Conservation (phyloP, 2,888 invertebrate genomes). For the Dorcus hopei region DNA sequence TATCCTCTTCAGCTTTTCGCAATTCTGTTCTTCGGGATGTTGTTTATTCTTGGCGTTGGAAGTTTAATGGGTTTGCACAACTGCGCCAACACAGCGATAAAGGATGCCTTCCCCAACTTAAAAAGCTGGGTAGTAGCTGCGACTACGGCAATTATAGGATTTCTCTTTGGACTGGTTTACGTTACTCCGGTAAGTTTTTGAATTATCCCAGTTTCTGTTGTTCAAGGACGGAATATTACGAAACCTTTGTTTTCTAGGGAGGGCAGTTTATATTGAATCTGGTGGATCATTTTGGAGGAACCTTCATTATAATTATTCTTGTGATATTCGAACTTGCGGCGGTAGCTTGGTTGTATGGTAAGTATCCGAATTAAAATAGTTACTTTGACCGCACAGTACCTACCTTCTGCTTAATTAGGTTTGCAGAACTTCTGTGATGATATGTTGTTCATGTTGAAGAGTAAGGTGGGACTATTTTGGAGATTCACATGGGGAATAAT, state of each 20-base stretch:
- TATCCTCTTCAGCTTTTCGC: slow-evolving; percentile 61
- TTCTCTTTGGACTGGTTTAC: slow-evolving; percentile 65
- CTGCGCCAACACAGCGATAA: slow-evolving; percentile 64
- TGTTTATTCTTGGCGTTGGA: slow-evolving; percentile 74
- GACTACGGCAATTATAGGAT: slow-evolving; percentile 50
- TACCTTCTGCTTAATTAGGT: background rate
- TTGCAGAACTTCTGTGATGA: slow-evolving; percentile 64
- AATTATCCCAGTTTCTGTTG: background rate
- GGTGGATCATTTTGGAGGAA: slow-evolving; percentile 51
- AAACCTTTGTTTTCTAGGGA: slow-evolving; percentile 39
- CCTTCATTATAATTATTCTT: slow-evolving; percentile 50
- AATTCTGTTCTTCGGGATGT: slow-evolving; percentile 80
- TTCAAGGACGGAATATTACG: background rate
- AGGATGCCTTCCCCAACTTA: slow-evolving; percentile 64
- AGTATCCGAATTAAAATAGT: background rate
- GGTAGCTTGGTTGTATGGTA: slow-evolving; percentile 51
- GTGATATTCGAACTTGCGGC: slow-evolving; percentile 50
- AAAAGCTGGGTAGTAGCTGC: slow-evolving; percentile 60
- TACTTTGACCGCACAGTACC: background rate
- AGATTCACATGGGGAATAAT: slow-evolving; percentile 72
- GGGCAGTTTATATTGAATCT: slow-evolving; percentile 50
- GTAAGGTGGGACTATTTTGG: slow-evolving; percentile 70
- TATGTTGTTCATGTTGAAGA: slow-evolving; percentile 74
- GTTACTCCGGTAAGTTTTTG: slow-evolving; percentile 66
- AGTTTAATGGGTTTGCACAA: slow-evolving; percentile 70